Evolutionary conservation across 2,888 invertebrate genomes (phyloP).

Genomic region (Lasioglossum vierecki): DNA sequence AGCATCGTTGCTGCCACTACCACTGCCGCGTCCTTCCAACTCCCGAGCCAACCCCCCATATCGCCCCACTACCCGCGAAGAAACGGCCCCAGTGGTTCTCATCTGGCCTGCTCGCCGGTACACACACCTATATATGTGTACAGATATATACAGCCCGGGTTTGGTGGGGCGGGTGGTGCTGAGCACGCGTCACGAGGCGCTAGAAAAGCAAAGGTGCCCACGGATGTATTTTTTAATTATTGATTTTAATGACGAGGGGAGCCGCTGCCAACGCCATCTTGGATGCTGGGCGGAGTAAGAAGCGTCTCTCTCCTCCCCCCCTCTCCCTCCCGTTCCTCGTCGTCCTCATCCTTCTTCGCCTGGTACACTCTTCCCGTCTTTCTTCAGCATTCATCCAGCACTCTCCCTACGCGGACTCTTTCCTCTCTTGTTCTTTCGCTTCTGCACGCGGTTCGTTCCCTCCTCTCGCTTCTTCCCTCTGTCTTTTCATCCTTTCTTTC

Average conservation of each 20-base stretch:
- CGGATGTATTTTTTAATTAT: slow-evolving; percentile 84
- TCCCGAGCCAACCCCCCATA: slow-evolving; percentile 57
- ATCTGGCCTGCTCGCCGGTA: slow-evolving; percentile 48
- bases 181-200: slow-evolving; percentile 80
- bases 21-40: slow-evolving; percentile 50
- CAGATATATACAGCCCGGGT: slow-evolving; percentile 38
- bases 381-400: slow-evolving; percentile 50
- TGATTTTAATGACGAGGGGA: slow-evolving; percentile 84
- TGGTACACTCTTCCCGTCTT: slow-evolving; percentile 52
- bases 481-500: slow-evolving; percentile 55
- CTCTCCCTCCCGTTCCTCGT: slow-evolving; percentile 47
- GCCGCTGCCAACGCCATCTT: slow-evolving; percentile 83
- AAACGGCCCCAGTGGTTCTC: slow-evolving; percentile 71
- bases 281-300: slow-evolving; percentile 84
- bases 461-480: slow-evolving; percentile 45
- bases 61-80: slow-evolving; percentile 56
- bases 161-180: slow-evolving; percentile 68
- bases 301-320: slow-evolving; percentile 70
- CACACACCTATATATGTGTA: slow-evolving; percentile 42
- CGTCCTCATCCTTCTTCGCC: slow-evolving; percentile 53
- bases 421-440: slow-evolving; percentile 59
- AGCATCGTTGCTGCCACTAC: slow-evolving; percentile 51
- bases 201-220: slow-evolving; percentile 83
- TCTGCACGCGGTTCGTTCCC: slow-evolving; percentile 53
- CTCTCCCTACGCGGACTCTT: slow-evolving; percentile 51